Conservation (phyloP, 2,113 vertebrate genomes). For the Cnemophilus loriae region DNA sequence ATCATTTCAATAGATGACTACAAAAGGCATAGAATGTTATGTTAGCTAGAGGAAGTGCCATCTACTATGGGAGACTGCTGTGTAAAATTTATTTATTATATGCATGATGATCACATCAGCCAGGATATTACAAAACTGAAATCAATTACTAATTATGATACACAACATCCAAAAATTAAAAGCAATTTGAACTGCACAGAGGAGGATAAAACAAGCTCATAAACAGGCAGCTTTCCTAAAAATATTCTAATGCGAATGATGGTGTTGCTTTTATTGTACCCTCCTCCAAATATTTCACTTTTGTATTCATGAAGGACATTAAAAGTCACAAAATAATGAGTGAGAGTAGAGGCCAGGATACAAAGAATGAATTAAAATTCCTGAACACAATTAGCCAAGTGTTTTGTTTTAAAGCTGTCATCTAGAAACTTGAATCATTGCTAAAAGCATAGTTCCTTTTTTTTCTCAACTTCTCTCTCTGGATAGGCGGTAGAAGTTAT, state of each 20-base stretch:
- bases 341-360: neutral
- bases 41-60: conserved; percentile 9
- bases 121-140: conserved; percentile 18
- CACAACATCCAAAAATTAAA: neutral
- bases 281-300: neutral
- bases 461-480: neutral
- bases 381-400: neutral
- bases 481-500: neutral
- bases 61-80: neutral
- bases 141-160: conserved; percentile 42
- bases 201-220: neutral
- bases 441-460: neutral
- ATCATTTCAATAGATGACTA: neutral
- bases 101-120: conserved; percentile 16
- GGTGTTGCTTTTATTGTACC: neutral
- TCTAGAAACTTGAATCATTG: neutral
- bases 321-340: neutral
- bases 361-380: neutral
- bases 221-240: neutral
- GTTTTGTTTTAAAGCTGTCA: neutral
- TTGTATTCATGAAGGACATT: neutral
- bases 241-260: neutral
- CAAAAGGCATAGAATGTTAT: neutral
- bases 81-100: conserved; percentile 59
- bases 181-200: neutral